Conservation (phyloP, 2,797 vertebrate species). For the Clarias laeviceps region DNA sequence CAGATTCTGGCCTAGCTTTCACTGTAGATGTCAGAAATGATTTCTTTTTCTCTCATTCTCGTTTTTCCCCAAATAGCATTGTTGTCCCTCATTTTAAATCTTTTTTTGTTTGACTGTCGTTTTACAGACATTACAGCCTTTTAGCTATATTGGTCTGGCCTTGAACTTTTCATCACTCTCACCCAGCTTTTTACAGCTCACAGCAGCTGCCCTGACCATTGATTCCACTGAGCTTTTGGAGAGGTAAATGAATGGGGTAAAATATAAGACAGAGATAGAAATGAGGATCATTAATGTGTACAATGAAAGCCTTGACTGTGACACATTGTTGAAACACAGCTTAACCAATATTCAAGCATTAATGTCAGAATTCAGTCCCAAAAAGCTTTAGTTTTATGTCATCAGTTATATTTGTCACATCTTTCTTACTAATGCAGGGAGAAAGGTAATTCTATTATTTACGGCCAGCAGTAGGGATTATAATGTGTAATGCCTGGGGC, state of each 20-base stretch:
- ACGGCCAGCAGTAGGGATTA: background rate
- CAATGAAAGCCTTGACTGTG: background rate
- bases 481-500: background rate
- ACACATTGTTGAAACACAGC: background rate
- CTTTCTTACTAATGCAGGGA: background rate
- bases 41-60: slow-evolving; percentile 58
- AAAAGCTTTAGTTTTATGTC: background rate
- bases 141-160: slow-evolving; percentile 54
- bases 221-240: slow-evolving; percentile 25
- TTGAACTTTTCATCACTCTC: slow-evolving; percentile 59
- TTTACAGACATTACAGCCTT: slow-evolving; percentile 51
- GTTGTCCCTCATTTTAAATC: slow-evolving; percentile 51
- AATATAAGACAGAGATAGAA: slow-evolving; percentile 63
- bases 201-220: slow-evolving; percentile 43
- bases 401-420: background rate
- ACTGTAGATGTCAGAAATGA: slow-evolving; percentile 70
- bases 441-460: background rate
- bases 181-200: slow-evolving; percentile 39
- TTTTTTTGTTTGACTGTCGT: slow-evolving; percentile 55
- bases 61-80: slow-evolving; percentile 17
- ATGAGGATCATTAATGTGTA: slow-evolving; percentile 33
- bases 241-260: slow-evolving; percentile 47
- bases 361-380: background rate
- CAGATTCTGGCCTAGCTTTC: slow-evolving; percentile 56
- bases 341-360: background rate